These are phyloP conservation scores for Pyrrhia umbra DNA, from an alignment of 2,888 invertebrate species.

Conservation along the genomic window DNA sequence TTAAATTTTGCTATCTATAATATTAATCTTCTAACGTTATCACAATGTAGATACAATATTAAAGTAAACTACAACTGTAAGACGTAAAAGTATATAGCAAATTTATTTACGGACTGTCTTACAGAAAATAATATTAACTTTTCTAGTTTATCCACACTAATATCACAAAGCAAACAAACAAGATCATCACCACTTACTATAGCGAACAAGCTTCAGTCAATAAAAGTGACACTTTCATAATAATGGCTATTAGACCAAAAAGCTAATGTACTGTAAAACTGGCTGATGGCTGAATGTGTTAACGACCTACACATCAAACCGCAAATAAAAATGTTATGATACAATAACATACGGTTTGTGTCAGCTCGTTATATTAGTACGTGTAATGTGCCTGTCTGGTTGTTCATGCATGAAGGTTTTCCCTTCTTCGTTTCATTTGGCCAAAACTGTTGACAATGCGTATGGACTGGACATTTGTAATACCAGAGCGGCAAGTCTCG, in stretches of 20 bases:
- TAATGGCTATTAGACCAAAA: not conserved
- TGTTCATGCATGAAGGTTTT: not conserved
- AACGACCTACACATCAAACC: slow-evolving; percentile 1
- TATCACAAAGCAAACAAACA: too few species aligned
- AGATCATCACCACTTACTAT: too few species aligned
- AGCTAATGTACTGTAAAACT: not conserved
- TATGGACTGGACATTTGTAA: too few species aligned
- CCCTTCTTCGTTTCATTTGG: too few species aligned
- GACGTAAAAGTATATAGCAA: too few species aligned
- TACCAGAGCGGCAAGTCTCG: too few species aligned
- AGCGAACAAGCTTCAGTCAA: not conserved
- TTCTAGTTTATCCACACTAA: too few species aligned
- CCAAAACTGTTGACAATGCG: too few species aligned
- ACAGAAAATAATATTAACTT: not conserved
- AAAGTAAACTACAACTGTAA: too few species aligned
- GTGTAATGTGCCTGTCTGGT: not conserved
- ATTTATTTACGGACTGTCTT: too few species aligned
- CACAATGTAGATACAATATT: too few species aligned
- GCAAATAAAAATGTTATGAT: slow-evolving; percentile 13
- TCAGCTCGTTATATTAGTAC: slow-evolving; percentile 20
- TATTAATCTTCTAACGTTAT: too few species aligned
- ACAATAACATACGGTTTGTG: slow-evolving; percentile 11
- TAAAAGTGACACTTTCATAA: not conserved
- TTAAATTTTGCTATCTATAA: not conserved
- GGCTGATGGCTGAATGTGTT: not conserved